A percentile compares a stretch with the other conserved stretches of the same genome.
Conservation (phyloP, 2,113 vertebrate genomes). For the Falcunculus frontatus region DNA sequence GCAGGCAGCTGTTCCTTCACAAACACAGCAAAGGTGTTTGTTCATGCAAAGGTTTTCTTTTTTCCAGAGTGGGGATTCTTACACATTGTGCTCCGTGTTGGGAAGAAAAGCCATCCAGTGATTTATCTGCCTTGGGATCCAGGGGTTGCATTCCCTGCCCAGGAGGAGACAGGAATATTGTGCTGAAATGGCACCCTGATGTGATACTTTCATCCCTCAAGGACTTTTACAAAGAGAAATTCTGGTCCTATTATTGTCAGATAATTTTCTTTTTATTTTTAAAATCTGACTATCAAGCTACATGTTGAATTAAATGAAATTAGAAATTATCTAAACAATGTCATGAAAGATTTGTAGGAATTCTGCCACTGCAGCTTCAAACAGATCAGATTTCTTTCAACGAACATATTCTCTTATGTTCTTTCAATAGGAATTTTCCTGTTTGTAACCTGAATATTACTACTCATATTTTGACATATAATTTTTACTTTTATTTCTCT, state of each 20-base stretch:
- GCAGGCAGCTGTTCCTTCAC: neutral
- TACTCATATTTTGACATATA: neutral
- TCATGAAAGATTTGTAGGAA: neutral
- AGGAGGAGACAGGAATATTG: neutral
- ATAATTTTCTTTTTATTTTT: neutral
- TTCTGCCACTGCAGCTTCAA: neutral
- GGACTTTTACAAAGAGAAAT: neutral
- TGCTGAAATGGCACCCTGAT: neutral
- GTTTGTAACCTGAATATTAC: neutral
- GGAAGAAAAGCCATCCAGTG: neutral
- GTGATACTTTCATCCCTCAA: neutral
- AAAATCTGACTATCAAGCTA: neutral
- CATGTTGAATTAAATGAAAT: neutral
- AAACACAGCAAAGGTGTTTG: neutral
- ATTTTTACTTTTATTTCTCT: neutral
- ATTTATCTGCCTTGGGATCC: neutral
- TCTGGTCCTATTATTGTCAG: neutral
- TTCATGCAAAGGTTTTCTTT: neutral
- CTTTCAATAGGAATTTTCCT: neutral
- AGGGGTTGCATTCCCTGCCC: neutral
- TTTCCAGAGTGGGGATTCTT: neutral
- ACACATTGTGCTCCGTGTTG: rapidly evolving
- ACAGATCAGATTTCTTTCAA: neutral
- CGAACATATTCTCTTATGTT: neutral
- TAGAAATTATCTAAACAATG: neutral